Conservation (phyloP, 2,888 invertebrate species). For the Syrista parreyssii region DNA sequence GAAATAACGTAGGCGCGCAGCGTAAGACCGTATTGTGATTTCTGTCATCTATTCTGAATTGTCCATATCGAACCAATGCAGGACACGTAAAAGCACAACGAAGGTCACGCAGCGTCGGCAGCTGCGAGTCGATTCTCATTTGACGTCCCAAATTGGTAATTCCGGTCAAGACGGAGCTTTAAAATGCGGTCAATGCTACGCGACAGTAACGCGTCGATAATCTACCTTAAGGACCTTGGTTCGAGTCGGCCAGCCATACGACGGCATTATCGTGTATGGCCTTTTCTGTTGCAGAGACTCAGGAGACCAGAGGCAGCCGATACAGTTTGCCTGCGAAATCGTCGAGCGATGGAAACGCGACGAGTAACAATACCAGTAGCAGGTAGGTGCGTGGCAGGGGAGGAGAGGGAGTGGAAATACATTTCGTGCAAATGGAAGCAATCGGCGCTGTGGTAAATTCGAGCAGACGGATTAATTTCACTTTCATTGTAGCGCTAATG, state of each 20-base stretch:
- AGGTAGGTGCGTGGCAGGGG: conserved; percentile 20
- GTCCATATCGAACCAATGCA: not conserved
- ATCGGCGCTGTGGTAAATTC: not conserved
- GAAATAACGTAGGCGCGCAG: not conserved
- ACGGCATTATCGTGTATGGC: not conserved
- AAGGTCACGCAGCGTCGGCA: not conserved
- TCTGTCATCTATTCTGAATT: not conserved
- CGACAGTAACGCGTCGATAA: not conserved
- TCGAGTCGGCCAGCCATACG: not conserved
- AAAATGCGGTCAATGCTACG: conserved; percentile 53
- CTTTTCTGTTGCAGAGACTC: conserved; percentile 41
- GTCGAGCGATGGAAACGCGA: conserved; percentile 34
- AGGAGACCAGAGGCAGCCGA: conserved; percentile 45
- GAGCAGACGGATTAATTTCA: not conserved
- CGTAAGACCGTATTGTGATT: not conserved
- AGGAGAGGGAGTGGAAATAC: not conserved
- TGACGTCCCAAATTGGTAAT: conserved; percentile 37
- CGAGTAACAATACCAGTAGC: conserved; percentile 38
- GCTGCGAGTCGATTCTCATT: not conserved
- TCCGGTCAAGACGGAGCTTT: conserved; percentile 29
- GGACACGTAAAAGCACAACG: not conserved
- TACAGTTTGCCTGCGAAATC: conserved; percentile 43
- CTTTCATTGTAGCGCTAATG: conserved; percentile 46
- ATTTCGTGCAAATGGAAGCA: not conserved
- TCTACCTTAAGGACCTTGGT: not conserved